Evolutionary conservation across 1,140 invertebrate species (phyloP), one percentile per base, ranked within the genome.

Genomic region (Philopotamus ludificatus): DNA sequence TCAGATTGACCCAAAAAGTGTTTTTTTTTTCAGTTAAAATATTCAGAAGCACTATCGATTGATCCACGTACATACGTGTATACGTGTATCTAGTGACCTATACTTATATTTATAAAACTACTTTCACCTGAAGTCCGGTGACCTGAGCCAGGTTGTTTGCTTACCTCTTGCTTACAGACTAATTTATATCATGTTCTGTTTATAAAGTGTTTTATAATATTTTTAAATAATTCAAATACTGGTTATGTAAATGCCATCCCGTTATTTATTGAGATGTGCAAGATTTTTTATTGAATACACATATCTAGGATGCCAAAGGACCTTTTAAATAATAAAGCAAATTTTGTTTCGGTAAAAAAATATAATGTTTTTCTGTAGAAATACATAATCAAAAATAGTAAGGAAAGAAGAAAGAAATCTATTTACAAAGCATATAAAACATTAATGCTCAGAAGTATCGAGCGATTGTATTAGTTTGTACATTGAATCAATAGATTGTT

Each of bases 341-440:
- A 7, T 4, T 34, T 34, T 34, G 28, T 4, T 34, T 34, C 4
- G 4, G 4, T 34, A 34, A 34, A 34, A 34, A 34, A 34, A 34
- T 34, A 34, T 34, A 34, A 7, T 34, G 4, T 34, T 7, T 34
- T 34, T 12, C 4, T 12, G 54, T 57, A 23, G 42, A 57, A 42
- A 22, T 7, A 16, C n/a, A 21, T 26, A 57, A n/a, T 55, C 12
- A 55, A 50, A 34, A 53, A 4, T 20, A 41, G 20, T 34, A 34
- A 25, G 41, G 20, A 28, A 3, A 9, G 45, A 21, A 25, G 54
- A 42, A 57, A 57, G 42, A 28, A 42, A 28, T 57, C 54, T 57
- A 57, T 57, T 34, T 57, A 57, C 54, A 57, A 42, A 57, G 22
- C 12, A 12, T 34, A 34, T 34, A 34, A 34, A 34, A 34, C 28